phyloP scores from a whole-genome alignment of 2,888 invertebrate genomes.

The Agrochola lychnidis region DNA sequence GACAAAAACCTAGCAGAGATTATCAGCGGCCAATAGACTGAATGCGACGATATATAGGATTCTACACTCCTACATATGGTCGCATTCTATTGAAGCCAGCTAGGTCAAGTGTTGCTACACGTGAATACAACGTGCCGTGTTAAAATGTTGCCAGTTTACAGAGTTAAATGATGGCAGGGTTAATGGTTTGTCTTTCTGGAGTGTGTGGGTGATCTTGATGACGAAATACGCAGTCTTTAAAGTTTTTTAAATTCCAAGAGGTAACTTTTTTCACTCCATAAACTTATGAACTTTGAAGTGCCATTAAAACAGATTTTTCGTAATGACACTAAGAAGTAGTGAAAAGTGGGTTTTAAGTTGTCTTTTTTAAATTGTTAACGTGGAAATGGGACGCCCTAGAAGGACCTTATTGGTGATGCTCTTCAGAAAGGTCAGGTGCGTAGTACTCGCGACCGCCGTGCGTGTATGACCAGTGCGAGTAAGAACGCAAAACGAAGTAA shows the following conservation, averaged over 20 bases:
- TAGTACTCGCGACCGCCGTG: too few species aligned
- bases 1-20: conserved; percentile 38
- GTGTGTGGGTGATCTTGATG: neutral
- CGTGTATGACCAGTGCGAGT: too few species aligned
- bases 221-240: neutral
- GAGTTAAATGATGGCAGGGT: conserved; percentile 11
- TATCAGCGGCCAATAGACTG: conserved; percentile 10
- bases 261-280: too few species aligned
- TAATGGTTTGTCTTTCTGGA: neutral
- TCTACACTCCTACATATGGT: conserved; percentile 32
- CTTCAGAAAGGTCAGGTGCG: neutral
- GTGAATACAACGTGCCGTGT: conserved; percentile 40
- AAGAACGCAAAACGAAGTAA: too few species aligned
- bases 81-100: conserved; percentile 54
- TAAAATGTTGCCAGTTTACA: conserved; percentile 36
- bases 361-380: neutral
- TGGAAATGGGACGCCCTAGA: neutral
- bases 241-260: neutral
- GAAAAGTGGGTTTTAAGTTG: neutral
- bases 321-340: neutral
- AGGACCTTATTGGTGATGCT: neutral
- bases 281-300: neutral
- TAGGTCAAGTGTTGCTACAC: conserved; percentile 56
- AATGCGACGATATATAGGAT: too few species aligned
- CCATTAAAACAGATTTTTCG: neutral